These are phyloP conservation scores for Sebastes steindachneri DNA, from an alignment of 2,797 vertebrate genomes.

Conservation along the genomic window DNA sequence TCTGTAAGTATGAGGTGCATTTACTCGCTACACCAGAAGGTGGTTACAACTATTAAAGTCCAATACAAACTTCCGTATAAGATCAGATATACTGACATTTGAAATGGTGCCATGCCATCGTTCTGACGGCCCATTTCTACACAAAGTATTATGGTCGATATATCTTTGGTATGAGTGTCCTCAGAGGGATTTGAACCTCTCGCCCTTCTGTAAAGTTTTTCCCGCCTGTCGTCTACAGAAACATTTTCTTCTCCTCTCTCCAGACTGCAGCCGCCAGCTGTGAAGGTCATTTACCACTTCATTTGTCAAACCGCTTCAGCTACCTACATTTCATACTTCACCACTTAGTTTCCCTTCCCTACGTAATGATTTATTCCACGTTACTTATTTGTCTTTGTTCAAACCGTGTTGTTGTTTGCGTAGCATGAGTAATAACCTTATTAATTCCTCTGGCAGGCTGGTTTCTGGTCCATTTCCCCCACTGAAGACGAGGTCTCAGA, in stretches of 20 bases:
- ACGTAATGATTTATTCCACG: neutral
- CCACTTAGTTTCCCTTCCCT: neutral
- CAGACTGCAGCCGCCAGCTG: conserved; percentile 3
- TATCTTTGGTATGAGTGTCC: accelerated
- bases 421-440: conserved; percentile 38
- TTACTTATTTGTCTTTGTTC: conserved; percentile 29
- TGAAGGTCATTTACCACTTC: conserved; percentile 42
- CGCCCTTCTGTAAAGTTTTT: neutral
- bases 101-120: too few species aligned
- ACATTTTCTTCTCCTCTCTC: neutral
- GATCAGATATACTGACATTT: too few species aligned
- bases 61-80: too few species aligned
- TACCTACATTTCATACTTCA: conserved; percentile 6
- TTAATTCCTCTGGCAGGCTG: conserved; percentile 29
- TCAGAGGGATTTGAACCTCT: neutral
- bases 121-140: too few species aligned
- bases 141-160: neutral
- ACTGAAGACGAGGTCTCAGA: neutral
- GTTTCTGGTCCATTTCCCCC: conserved; percentile 36
- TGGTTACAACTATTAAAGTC: too few species aligned
- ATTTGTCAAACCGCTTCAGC: conserved; percentile 24
- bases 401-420: conserved; percentile 7
- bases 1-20: too few species aligned
- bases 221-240: neutral
- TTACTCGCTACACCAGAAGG: too few species aligned